Percentiles rank a stretch among this genome's conserved stretches.
Evolutionary conservation across 2,888 invertebrate species (phyloP).

Genomic region (Bellardia bayeri): DNA sequence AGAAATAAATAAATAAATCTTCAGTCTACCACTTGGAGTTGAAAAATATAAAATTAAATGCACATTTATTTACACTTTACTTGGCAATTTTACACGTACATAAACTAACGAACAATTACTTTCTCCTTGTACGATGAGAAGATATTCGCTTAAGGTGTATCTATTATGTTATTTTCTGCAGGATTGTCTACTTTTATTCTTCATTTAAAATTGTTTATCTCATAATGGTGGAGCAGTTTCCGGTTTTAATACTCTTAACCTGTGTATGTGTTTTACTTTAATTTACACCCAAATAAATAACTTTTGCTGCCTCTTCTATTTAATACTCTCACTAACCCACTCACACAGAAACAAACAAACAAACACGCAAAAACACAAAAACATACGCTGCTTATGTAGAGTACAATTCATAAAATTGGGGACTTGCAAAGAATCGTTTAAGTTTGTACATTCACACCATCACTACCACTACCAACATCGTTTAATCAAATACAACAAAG

Average conservation of each 20-base stretch:
- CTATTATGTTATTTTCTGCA: slow-evolving; percentile 11
- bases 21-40: slow-evolving; percentile 5
- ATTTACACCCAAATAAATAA: slow-evolving; percentile 17
- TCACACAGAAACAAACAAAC: neutral
- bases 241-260: neutral
- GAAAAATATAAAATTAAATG: slow-evolving; percentile 60
- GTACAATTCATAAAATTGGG: no score
- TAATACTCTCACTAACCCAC: neutral
- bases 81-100: slow-evolving; percentile 25
- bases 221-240: slow-evolving; percentile 10
- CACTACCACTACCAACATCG: no score
- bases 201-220: slow-evolving; percentile 37
- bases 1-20: slow-evolving; percentile 37
- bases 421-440: no score
- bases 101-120: slow-evolving; percentile 12
- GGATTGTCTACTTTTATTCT: slow-evolving; percentile 18
- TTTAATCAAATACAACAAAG: no score
- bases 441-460: no score
- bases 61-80: slow-evolving; percentile 65
- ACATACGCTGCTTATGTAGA: neutral
- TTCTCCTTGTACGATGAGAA: neutral
- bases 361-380: no score
- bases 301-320: neutral
- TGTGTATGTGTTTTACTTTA: neutral
- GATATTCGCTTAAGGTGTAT: slow-evolving; percentile 13